phyloP scores from a whole-genome alignment of 1,140 invertebrate species.

The Frieseomelitta varia region DNA sequence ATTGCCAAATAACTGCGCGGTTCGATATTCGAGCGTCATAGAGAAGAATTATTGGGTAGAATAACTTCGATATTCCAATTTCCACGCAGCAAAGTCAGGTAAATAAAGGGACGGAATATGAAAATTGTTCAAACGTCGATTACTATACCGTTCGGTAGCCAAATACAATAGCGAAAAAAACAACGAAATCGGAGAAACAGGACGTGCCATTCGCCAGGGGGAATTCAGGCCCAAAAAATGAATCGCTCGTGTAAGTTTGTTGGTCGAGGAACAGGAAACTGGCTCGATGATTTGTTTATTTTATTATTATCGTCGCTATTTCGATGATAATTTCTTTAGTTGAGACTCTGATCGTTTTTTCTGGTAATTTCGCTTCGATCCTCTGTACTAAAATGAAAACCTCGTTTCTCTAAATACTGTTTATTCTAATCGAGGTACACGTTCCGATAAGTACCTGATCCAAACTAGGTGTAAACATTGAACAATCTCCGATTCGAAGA shows the following conservation, averaged over 20 bases:
- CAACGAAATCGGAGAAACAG: neutral
- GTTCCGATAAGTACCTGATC: too few species aligned
- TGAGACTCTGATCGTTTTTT: too few species aligned
- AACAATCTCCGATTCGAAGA: too few species aligned
- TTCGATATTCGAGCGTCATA: slow-evolving; percentile 7
- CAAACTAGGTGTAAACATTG: too few species aligned
- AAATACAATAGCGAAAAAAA: neutral
- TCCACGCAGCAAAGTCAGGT: slow-evolving; percentile 2
- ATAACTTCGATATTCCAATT: slow-evolving; percentile 18
- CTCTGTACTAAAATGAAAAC: too few species aligned
- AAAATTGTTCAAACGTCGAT: neutral
- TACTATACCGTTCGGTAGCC: neutral
- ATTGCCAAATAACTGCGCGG: neutral
- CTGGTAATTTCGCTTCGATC: too few species aligned
- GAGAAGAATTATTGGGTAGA: slow-evolving; percentile 9
- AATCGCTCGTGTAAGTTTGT: neutral
- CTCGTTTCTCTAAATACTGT: too few species aligned
- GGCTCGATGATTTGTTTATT: too few species aligned
- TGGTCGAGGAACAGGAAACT: too few species aligned
- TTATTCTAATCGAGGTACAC: too few species aligned
- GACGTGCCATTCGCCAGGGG: neutral
- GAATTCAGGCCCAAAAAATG: neutral
- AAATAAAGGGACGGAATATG: slow-evolving; percentile 6
- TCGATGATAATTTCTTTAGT: too few species aligned
- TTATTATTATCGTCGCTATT: too few species aligned